Conservation (phyloP, 2,888 invertebrate species). For the Muschampia plurimacula region DNA sequence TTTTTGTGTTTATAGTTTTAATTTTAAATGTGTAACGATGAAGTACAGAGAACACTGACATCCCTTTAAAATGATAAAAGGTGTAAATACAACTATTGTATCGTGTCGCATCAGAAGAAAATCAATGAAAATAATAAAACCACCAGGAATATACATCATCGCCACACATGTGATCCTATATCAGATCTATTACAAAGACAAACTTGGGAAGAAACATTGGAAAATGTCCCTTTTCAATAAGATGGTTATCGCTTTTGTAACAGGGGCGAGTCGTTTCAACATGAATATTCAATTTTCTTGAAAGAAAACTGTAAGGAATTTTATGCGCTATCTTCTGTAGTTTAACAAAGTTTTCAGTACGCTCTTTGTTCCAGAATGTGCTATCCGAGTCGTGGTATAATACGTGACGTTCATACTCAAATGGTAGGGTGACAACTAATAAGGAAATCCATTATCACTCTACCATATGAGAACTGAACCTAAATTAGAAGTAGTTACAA, state of each 20-base stretch:
- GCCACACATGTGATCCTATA: not conserved
- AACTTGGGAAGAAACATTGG: constrained; percentile 1
- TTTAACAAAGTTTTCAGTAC: constrained; percentile 53
- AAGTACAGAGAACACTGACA: no score
- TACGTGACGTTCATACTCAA: constrained; percentile 45
- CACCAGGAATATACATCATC: no score
- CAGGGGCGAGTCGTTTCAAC: constrained; percentile 52
- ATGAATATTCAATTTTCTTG: constrained; percentile 71
- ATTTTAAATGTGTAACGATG: no score
- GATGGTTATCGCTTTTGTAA: constrained; percentile 40
- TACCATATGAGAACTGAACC: no score
- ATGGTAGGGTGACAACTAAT: constrained; percentile 22
- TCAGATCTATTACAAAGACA: constrained; percentile 10
- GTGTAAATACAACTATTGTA: no score
- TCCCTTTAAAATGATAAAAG: no score
- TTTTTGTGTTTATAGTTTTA: no score
- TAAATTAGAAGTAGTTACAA: not conserved
- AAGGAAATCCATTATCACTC: not conserved
- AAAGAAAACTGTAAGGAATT: constrained; percentile 60
- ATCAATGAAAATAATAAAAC: not conserved
- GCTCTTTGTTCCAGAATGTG: constrained; percentile 53
- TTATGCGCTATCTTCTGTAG: constrained; percentile 51
- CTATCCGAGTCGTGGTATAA: constrained; percentile 44
- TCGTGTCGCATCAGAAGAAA: no score
- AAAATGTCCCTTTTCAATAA: constrained; percentile 3